These are phyloP conservation scores for Ophion slaviceki DNA, from an alignment of 2,888 invertebrate genomes.

Conservation along the genomic window DNA sequence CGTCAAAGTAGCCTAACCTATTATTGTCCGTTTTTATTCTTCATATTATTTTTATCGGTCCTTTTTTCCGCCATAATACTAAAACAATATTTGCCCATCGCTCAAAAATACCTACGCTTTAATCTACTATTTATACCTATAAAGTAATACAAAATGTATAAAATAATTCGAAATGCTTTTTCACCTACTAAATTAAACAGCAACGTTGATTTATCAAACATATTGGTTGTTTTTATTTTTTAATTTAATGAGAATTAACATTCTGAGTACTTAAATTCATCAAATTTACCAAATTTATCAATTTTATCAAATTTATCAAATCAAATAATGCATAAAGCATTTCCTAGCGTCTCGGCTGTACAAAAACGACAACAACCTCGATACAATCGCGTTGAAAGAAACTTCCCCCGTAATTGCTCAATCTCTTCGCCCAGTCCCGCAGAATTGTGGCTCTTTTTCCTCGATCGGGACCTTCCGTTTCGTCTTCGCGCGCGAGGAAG, in stretches of 20 bases:
- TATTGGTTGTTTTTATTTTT: not conserved
- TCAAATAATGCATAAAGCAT: not conserved
- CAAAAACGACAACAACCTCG: not conserved
- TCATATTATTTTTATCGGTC: too few relatives aligned
- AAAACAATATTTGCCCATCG: too few relatives aligned
- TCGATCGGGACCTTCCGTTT: not conserved
- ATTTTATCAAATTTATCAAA: not conserved
- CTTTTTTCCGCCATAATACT: too few relatives aligned
- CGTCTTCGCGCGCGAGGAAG: conserved; percentile 29
- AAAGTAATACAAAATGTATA: too few relatives aligned
- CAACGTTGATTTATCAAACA: not conserved
- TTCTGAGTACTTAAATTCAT: not conserved
- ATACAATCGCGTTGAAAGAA: not conserved
- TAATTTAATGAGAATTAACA: not conserved
- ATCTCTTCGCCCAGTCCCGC: not conserved
- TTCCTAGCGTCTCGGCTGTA: not conserved
- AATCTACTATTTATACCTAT: too few relatives aligned
- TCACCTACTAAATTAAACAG: not conserved
- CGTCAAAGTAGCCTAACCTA: too few relatives aligned
- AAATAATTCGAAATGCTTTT: not conserved
- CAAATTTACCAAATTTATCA: not conserved
- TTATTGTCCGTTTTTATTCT: too few relatives aligned
- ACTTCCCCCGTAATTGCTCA: not conserved
- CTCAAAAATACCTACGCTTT: too few relatives aligned
- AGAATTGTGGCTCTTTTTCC: not conserved